These are phyloP conservation scores for Crioceris asparagi DNA, from an alignment of 2,888 invertebrate genomes.

Conservation along the genomic window DNA sequence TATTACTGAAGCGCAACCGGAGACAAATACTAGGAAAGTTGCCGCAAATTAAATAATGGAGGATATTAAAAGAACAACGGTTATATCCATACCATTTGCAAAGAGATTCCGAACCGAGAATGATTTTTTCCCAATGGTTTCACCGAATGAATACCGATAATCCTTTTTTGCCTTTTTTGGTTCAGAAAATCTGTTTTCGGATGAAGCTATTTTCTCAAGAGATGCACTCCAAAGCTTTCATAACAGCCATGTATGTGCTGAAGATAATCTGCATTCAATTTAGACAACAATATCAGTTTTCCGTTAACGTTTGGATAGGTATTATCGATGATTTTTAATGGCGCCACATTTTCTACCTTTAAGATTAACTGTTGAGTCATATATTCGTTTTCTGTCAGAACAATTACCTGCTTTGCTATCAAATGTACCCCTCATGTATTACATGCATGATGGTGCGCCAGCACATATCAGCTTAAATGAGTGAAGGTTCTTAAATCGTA, in stretches of 20 bases:
- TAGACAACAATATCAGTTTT: no score
- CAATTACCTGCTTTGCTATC: no score
- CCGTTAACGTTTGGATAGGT: not conserved
- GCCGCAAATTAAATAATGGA: not conserved
- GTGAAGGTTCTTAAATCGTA: no score
- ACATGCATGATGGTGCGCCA: no score
- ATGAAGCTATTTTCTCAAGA: not conserved
- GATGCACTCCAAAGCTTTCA: not conserved
- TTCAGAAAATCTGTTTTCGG: not conserved
- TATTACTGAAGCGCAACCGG: not conserved
- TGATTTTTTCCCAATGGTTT: not conserved
- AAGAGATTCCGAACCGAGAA: not conserved
- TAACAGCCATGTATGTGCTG: not conserved
- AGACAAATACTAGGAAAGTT: not conserved
- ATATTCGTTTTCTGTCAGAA: no score
- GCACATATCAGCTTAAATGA: no score
- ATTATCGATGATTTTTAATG: not conserved
- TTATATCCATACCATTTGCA: not conserved
- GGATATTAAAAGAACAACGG: not conserved
- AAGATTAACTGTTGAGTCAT: not conserved
- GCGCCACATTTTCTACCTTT: not conserved
- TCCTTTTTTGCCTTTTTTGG: no score
- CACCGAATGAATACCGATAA: no score
- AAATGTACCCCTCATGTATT: no score
- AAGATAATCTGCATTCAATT: no score